A percentile compares a stretch with the other conserved stretches of the same genome.
These are phyloP conservation scores for Parazoanthus darwini DNA, from an alignment of 92 coral and sea anemone genomes.

Conservation along the genomic window DNA sequence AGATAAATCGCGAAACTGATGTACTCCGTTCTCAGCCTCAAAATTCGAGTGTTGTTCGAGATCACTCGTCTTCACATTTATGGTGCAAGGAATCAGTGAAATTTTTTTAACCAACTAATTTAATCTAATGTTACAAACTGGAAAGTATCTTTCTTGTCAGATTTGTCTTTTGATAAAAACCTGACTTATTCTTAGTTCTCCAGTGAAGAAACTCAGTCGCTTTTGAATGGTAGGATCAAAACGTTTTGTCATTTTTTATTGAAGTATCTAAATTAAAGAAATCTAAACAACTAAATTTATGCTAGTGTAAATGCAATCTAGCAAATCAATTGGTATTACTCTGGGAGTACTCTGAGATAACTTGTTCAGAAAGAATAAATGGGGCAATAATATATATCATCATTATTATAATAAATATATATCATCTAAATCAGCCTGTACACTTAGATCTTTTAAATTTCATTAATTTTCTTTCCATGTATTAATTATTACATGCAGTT, in stretches of 20 bases:
- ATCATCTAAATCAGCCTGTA: background rate
- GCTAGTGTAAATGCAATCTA: background rate
- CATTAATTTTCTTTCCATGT: background rate
- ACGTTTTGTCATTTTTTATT: too few species aligned
- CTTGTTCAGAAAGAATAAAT: background rate
- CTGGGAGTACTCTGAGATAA: too few species aligned
- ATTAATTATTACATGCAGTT: background rate
- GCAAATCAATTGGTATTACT: background rate
- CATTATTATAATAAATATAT: too few species aligned
- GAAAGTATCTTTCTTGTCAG: too few species aligned
- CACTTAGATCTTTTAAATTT: background rate
- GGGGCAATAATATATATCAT: background rate
- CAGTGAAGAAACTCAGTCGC: too few species aligned
- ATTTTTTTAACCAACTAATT: background rate
- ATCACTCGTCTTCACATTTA: background rate
- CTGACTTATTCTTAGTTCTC: too few species aligned
- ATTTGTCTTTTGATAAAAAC: too few species aligned
- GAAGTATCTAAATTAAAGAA: too few species aligned
- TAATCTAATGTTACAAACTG: too few species aligned
- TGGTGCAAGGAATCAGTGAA: background rate
- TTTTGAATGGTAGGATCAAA: too few species aligned
- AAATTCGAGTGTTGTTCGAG: background rate
- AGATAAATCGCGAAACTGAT: background rate
- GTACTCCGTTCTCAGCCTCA: too few species aligned
- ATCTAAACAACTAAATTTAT: background rate